Evolutionary conservation across 2,797 vertebrate species (phyloP), one percentile per base, ranked within the genome.

Genomic region (Schizopygopsis pylzovi): DNA sequence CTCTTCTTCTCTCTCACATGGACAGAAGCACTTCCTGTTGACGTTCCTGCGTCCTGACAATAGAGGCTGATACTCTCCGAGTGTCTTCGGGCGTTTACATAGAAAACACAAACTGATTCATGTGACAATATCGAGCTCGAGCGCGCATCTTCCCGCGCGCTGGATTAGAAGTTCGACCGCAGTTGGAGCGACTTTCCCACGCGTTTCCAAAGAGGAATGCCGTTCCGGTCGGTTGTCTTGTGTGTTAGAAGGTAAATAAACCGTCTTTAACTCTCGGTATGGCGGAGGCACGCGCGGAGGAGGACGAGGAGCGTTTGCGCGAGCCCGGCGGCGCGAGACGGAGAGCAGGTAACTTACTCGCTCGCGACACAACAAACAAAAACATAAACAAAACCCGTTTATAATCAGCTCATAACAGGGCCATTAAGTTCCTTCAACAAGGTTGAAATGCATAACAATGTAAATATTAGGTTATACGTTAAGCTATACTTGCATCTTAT

Each of bases 231-330:
- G 33, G 33, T 22, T n/a, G 52, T 61, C 59, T 28, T 15, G 65
- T 11, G 65, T 11, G 28, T 25, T 49, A 68, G 16, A 25, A 54
- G 9, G 59, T 52, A 25, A 63, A 45, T 41, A 39, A 18, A 1
- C 1, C 56, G 82, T 65, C 52, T 70, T 39, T 89, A 33, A 33
- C 87, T 91, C 91, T 92, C 59, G 79, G 85, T 18, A 97, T 97
- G 96, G 96, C 96, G 90, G 96, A 97, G 94, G 95, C 95, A 86
- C 93, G 96, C 93, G 91, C 93, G 89, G 91, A 87, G 20, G 91
- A 95, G 87, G 96, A 97, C 79, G 96, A 96, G 91, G 96, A 96
- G 89, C 95, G 96, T 91, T 91, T 95, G 92, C 92, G 95, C 85
- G 96, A 96, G 87, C 79, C 93, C 79, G 89, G 86, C 68, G 93